Evolutionary conservation across 2,113 vertebrate genomes (phyloP), one percentile per base, ranked within the genome.

Genomic region (Lonchura striata): DNA sequence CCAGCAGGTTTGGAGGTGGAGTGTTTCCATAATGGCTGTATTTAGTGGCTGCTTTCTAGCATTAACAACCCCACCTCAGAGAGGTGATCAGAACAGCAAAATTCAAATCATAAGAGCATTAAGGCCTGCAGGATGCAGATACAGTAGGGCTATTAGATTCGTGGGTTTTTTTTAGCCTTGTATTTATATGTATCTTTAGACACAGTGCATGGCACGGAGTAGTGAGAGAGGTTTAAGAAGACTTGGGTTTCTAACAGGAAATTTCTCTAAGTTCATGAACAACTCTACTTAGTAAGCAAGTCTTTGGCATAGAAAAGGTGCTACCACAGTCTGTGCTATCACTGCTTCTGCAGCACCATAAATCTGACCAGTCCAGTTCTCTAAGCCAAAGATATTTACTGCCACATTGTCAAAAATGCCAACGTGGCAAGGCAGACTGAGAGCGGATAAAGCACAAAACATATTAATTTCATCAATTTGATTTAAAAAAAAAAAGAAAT

Each of bases 71-170:
- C 15, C 57, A 75, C 14, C 33, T 78, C 59, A 22, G 27, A 78
- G 15, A 60, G 28, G 23, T 16, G 15, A 78, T 39, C 33, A 69
- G 47, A 63, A 84, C 20, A 88, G 52, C 76, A 91, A 84, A 81
- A 79, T 52, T 74, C 56, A 68, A 81, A 79, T 31, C 28, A 3
- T 19, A 75, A 86, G 13, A 47, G 39, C 41, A 71, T 21, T 39
- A 82, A 81, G 49, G 61, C 41, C 72, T 75, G 35, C 2, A 11
- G 39, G 63, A 65, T 42, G 59, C 39, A 92, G 63, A 61, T 33
- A 63, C 13, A 68, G 28, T 0, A 82, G 18, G 27, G 61, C 37
- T 5, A 4, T 0, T 1, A 79, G 66, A 77, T 7, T 8, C 2
- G 4, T 2, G 14, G 33, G 13, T 56, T 71, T 79, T 61, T 53